Percentiles rank a stretch among this genome's conserved stretches.
Evolutionary conservation across 2,888 invertebrate genomes (phyloP).

Genomic region (Agriopis leucophaearia): DNA sequence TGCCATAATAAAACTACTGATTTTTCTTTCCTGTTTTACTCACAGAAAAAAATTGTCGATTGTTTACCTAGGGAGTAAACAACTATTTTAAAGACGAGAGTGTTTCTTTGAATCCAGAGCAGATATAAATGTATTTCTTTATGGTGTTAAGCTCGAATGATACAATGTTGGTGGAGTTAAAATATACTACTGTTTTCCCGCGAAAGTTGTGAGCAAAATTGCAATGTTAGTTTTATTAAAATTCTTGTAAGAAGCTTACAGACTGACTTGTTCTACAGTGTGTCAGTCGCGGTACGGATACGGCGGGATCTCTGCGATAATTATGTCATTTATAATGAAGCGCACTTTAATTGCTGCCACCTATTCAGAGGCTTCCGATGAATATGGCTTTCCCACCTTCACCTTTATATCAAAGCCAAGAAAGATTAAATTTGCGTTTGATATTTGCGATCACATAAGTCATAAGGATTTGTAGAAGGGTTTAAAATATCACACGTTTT

Average conservation of each 20-base stretch:
- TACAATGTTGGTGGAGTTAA: too few relatives aligned
- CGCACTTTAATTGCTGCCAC: conserved; percentile 57
- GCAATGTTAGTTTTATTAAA: too few relatives aligned
- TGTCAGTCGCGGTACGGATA: conserved; percentile 16
- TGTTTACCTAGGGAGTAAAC: too few relatives aligned
- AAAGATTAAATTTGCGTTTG: conserved; percentile 16
- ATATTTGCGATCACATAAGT: neutral
- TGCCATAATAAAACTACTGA: too few relatives aligned
- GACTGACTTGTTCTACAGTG: neutral
- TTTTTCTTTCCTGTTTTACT: too few relatives aligned
- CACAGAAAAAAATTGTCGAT: too few relatives aligned
- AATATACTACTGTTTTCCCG: too few relatives aligned
- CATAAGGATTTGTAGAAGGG: neutral
- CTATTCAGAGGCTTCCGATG: conserved; percentile 41
- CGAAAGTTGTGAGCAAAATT: too few relatives aligned
- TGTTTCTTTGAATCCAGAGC: too few relatives aligned
- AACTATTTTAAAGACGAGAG: too few relatives aligned
- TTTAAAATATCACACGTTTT: conserved; percentile 22
- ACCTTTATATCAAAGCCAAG: conserved; percentile 32
- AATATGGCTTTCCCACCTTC: neutral
- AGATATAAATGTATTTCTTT: too few relatives aligned
- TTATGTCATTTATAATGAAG: conserved; percentile 61
- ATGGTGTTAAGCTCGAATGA: too few relatives aligned
- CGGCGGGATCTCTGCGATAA: conserved; percentile 52
- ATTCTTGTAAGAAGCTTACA: neutral